Percentiles rank a stretch among this genome's conserved stretches.
Conservation (phyloP, 2,797 vertebrate species). For the Heteromormyrus szaboi region DNA sequence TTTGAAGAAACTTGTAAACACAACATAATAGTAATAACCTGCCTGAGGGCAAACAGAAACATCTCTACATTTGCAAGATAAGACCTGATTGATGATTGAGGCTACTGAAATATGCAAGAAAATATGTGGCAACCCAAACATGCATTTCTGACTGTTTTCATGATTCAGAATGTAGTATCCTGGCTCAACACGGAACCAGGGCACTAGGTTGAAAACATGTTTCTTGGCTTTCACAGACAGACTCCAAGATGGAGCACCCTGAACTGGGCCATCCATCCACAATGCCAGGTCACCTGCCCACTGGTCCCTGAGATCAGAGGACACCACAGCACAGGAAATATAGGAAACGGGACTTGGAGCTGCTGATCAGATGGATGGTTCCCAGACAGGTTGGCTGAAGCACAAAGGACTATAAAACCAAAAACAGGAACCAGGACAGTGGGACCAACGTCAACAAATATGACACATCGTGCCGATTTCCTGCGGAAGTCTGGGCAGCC, state of each 20-base stretch:
- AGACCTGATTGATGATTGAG: background rate
- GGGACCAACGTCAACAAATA: background rate
- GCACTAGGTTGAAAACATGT: background rate
- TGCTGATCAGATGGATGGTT: background rate
- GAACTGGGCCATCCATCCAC: background rate
- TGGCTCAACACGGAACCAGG: background rate
- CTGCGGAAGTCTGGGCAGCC: background rate
- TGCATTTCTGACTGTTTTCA: background rate
- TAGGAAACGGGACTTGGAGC: background rate
- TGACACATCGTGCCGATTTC: background rate
- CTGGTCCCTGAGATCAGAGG: background rate
- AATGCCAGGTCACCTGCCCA: background rate
- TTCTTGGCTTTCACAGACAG: background rate
- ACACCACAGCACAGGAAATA: background rate
- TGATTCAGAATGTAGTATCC: background rate
- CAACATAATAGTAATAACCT: background rate
- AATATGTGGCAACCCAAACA: background rate
- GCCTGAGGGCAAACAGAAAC: background rate
- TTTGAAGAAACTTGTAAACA: slow-evolving; percentile 16
- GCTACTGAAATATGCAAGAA: background rate
- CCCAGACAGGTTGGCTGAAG: background rate
- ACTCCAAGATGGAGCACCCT: background rate
- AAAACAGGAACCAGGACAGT: background rate
- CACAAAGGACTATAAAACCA: background rate
- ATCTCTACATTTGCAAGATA: background rate